These are phyloP conservation scores for Pagetopsis macropterus DNA, from an alignment of 2,797 vertebrate genomes.

Conservation along the genomic window DNA sequence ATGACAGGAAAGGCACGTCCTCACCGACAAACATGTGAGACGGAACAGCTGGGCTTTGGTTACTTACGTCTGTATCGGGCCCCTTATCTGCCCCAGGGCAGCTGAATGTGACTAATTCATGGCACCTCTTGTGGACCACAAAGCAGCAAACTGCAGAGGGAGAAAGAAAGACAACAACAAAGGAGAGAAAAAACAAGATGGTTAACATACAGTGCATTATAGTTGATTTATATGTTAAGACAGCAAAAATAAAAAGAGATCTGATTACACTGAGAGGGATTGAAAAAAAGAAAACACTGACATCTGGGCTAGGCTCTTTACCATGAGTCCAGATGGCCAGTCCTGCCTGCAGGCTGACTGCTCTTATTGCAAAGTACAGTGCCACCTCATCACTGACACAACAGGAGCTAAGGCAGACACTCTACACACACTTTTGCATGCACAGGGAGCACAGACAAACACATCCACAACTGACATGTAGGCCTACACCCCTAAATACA, in stretches of 20 bases:
- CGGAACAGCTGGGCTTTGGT: conserved; percentile 52
- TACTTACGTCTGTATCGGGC: conserved; percentile 97
- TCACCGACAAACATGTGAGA: conserved; percentile 31
- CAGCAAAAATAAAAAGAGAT: conserved; percentile 38
- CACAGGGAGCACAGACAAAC: conserved; percentile 11
- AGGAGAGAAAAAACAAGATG: conserved; percentile 29
- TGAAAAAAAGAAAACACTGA: conserved; percentile 22
- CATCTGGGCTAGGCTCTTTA: conserved; percentile 54
- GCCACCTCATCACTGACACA: conserved; percentile 62
- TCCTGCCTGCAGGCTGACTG: conserved; percentile 62
- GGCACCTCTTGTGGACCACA: conserved; percentile 99
- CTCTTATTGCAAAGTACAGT: conserved; percentile 64
- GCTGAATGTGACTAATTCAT: conserved; percentile 97
- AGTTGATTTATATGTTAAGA: conserved; percentile 25
- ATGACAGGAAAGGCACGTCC: conserved; percentile 42
- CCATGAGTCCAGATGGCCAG: conserved; percentile 70
- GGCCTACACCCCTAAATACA: conserved; percentile 12
- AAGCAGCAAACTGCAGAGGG: conserved; percentile 96
- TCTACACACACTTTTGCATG: conserved; percentile 10
- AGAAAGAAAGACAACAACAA: conserved; percentile 27
- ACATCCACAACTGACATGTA: conserved; percentile 5
- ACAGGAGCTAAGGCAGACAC: conserved; percentile 41
- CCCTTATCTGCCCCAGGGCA: conserved; percentile 98
- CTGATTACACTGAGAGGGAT: conserved; percentile 46
- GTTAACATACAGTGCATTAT: conserved; percentile 47